Evolutionary conservation across 2,888 invertebrate genomes (phyloP).

Genomic region (Stegophylla sp.): DNA sequence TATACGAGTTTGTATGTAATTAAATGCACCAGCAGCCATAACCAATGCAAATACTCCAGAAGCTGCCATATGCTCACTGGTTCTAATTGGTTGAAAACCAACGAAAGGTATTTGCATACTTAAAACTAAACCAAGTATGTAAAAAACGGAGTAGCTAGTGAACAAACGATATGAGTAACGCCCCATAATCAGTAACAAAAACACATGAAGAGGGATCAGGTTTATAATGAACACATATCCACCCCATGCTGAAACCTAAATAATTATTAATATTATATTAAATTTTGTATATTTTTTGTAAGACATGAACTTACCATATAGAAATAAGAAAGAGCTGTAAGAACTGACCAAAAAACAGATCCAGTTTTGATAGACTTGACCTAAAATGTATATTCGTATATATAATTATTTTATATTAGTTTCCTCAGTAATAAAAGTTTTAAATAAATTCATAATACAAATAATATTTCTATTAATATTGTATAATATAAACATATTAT

Average conservation of each 20-base stretch:
- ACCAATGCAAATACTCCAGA: slow-evolving; percentile 95
- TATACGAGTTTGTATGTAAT: slow-evolving; percentile 85
- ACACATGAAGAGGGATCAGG: slow-evolving; percentile 96
- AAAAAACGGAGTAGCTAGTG: slow-evolving; percentile 96
- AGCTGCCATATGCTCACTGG: slow-evolving; percentile 99
- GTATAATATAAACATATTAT: too few species aligned
- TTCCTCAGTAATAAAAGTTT: too few species aligned
- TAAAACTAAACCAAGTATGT: slow-evolving; percentile 89
- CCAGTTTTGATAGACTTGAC: slow-evolving; percentile 95
- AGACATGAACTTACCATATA: slow-evolving; percentile 83
- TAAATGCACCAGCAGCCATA: slow-evolving; percentile 85
- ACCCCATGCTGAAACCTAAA: slow-evolving; percentile 96
- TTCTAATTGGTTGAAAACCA: slow-evolving; percentile 97
- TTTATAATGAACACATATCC: slow-evolving; percentile 99
- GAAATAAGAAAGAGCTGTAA: slow-evolving; percentile 95
- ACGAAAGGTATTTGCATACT: slow-evolving; percentile 98
- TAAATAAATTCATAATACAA: too few species aligned
- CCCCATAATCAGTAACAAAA: slow-evolving; percentile 92
- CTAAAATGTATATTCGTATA: slow-evolving; percentile 65
- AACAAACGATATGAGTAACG: slow-evolving; percentile 90
- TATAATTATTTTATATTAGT: too few species aligned
- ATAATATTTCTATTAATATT: too few species aligned
- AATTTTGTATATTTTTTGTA: slow-evolving; percentile 1
- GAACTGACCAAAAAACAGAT: slow-evolving; percentile 93
- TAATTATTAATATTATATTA: slow-evolving; percentile 60